phyloP scores from a whole-genome alignment of 2,888 invertebrate genomes.

The Drosophila atroscutellata region DNA sequence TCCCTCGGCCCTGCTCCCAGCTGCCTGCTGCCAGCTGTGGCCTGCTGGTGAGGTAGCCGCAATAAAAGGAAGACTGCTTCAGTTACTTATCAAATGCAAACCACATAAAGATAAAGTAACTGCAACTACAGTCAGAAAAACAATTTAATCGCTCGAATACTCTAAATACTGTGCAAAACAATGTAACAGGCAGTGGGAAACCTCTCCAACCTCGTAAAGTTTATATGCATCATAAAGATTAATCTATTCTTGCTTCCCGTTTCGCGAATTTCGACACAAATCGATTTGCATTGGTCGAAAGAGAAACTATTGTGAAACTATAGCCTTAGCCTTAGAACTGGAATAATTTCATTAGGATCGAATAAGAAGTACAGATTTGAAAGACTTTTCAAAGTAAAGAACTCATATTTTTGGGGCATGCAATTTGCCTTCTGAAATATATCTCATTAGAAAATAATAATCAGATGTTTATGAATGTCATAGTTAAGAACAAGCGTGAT shows the following conservation, averaged over 20 bases:
- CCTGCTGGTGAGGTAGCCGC: constrained; percentile 14
- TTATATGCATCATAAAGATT: background rate
- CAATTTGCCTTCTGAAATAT: background rate
- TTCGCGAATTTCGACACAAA: background rate
- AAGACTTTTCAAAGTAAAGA: background rate
- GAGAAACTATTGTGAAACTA: background rate
- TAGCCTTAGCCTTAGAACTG: background rate
- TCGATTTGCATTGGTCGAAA: background rate
- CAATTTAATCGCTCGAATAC: background rate
- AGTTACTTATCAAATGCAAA: constrained; percentile 55
- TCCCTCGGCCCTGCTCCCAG: no score
- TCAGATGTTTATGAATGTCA: background rate
- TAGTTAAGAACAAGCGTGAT: no score
- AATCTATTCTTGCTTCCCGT: background rate
- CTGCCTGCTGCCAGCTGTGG: background rate
- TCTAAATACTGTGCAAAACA: background rate
- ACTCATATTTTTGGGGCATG: background rate
- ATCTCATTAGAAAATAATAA: no score
- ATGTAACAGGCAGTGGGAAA: background rate
- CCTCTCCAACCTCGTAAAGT: background rate
- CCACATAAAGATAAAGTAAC: constrained; percentile 37
- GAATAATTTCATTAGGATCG: background rate
- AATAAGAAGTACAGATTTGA: background rate
- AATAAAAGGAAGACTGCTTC: background rate
- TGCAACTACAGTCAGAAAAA: constrained; percentile 4